Conservation (phyloP, 2,113 vertebrate genomes). For the Serinus canaria region DNA sequence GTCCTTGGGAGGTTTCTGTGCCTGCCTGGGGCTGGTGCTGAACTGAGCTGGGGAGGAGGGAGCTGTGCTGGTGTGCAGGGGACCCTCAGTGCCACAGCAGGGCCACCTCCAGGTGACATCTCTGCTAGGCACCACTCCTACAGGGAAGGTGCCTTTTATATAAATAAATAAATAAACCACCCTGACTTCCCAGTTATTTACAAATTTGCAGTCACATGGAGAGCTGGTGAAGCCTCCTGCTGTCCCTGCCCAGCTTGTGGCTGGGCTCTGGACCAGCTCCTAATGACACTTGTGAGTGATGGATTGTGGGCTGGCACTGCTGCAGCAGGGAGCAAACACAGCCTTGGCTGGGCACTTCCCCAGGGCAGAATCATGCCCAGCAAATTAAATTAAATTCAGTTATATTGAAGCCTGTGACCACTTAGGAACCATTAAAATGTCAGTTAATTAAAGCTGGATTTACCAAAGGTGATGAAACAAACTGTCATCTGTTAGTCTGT, state of each 20-base stretch:
- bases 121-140: rapidly evolving
- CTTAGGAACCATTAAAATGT: background rate
- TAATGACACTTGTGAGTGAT: background rate
- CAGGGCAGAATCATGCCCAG: background rate
- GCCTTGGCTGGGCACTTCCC: background rate
- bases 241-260: background rate
- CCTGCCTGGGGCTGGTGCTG: background rate
- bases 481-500: background rate
- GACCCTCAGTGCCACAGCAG: background rate
- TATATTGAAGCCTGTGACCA: background rate
- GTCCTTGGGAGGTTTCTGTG: background rate
- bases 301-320: background rate
- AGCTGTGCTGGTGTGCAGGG: rapidly evolving
- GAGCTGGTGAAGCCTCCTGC: background rate
- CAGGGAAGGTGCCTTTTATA: background rate
- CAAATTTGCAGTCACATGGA: background rate
- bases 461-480: background rate
- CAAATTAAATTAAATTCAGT: conserved; percentile 20
- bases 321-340: background rate
- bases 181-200: background rate
- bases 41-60: rapidly evolving
- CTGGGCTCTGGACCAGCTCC: background rate
- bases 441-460: conserved; percentile 24
- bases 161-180: background rate
- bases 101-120: background rate